Evolutionary conservation across 1,140 invertebrate species (phyloP).

Genomic region (Steinernema khuongi): DNA sequence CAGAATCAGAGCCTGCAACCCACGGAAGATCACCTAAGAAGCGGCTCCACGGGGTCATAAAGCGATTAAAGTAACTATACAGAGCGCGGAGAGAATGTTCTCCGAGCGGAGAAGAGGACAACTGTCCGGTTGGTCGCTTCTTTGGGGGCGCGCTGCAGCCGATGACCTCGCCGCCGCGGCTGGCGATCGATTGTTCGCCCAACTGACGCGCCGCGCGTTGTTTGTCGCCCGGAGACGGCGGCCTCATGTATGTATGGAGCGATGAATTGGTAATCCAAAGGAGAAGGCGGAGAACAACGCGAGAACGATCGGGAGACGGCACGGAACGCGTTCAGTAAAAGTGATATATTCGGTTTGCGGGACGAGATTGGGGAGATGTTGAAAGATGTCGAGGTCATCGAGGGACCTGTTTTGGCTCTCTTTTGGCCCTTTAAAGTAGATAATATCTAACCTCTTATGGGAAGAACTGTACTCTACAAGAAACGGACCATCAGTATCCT

Average conservation of each 20-base stretch:
- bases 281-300: background rate
- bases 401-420: no score
- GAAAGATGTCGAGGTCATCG: no score
- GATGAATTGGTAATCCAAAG: background rate
- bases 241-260: background rate
- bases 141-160: background rate
- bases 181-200: background rate
- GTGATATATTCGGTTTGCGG: background rate
- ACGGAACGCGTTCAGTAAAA: background rate
- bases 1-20: no score
- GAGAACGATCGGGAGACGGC: background rate
- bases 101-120: background rate
- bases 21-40: no score
- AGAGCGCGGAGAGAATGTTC: no score
- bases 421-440: no score
- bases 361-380: no score
- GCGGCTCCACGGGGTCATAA: no score
- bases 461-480: no score
- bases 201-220: background rate
- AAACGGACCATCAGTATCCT: no score
- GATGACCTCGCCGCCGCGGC: slow-evolving; percentile 1
- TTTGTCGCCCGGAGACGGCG: background rate
- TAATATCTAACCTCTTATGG: no score
- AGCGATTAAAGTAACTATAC: no score
- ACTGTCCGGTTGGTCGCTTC: background rate